Evolutionary conservation across 2,888 invertebrate genomes (phyloP).

Genomic region (Kuschelorhynchus macadamiae): DNA sequence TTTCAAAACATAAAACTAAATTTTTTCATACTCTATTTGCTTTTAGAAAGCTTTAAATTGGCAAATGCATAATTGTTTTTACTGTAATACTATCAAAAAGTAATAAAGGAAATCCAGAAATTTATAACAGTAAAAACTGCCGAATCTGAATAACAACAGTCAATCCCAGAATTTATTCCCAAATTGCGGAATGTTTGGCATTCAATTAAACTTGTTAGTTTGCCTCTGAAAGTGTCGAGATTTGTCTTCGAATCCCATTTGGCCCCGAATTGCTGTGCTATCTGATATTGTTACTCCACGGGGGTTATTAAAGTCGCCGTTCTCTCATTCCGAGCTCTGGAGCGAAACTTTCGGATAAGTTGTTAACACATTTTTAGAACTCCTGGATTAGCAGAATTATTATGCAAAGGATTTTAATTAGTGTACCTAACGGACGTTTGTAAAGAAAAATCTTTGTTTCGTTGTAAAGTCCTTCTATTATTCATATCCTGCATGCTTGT

Average conservation of each 20-base stretch:
- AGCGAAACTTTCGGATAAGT: not conserved
- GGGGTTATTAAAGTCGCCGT: slow-evolving; percentile 41
- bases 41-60: too few species aligned
- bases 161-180: slow-evolving; percentile 37
- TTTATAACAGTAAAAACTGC: slow-evolving; percentile 21
- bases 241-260: slow-evolving; percentile 61
- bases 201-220: slow-evolving; percentile 65
- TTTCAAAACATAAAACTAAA: too few species aligned
- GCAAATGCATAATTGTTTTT: too few species aligned
- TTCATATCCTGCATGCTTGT: too few species aligned
- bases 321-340: slow-evolving; percentile 21
- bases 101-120: not conserved
- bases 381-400: too few species aligned
- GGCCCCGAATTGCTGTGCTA: slow-evolving; percentile 53
- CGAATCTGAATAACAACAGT: slow-evolving; percentile 22
- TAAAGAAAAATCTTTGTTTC: too few species aligned
- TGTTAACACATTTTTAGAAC: not conserved
- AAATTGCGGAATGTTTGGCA: slow-evolving; percentile 61
- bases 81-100: not conserved
- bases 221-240: slow-evolving; percentile 64
- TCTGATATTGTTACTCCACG: slow-evolving; percentile 38
- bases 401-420: too few species aligned
- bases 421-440: too few species aligned
- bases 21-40: too few species aligned
- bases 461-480: too few species aligned